phyloP scores from a whole-genome alignment of 2,113 vertebrate genomes.

The Spheniscus mendiculus region DNA sequence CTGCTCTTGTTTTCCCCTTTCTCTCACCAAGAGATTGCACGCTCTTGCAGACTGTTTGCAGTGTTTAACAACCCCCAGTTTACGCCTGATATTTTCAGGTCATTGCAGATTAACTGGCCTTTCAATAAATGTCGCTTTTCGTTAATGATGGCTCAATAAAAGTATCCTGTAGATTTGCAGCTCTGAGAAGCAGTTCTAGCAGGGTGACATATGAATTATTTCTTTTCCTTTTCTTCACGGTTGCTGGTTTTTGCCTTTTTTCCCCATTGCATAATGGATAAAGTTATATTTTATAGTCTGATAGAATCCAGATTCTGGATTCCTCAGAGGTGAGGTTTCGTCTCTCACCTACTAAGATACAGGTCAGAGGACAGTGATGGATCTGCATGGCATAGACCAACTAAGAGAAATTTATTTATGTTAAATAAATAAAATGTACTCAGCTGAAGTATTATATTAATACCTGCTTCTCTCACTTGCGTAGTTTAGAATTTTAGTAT shows the following conservation, averaged over 20 bases:
- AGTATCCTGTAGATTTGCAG: neutral
- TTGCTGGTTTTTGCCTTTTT: neutral
- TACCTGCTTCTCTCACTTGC: neutral
- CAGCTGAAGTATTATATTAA: neutral
- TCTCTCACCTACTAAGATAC: neutral
- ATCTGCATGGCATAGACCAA: neutral
- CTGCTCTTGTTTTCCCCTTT: neutral
- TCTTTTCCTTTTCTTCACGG: neutral
- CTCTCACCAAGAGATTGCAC: neutral
- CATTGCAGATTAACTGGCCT: neutral
- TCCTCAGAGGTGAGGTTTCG: neutral
- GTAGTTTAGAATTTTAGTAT: neutral
- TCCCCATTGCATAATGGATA: neutral
- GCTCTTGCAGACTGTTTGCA: neutral
- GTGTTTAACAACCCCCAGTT: neutral
- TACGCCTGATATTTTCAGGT: neutral
- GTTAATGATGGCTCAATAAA: conserved; percentile 6
- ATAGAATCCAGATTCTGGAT: neutral
- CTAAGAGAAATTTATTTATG: neutral
- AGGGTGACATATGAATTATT: neutral
- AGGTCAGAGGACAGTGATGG: neutral
- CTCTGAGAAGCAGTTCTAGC: neutral
- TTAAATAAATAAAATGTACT: conserved; percentile 13
- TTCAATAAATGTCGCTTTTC: neutral
- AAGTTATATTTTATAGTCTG: neutral